phyloP scores from a whole-genome alignment of 1,140 invertebrate genomes.

The Ctenoplectra terminalis region DNA sequence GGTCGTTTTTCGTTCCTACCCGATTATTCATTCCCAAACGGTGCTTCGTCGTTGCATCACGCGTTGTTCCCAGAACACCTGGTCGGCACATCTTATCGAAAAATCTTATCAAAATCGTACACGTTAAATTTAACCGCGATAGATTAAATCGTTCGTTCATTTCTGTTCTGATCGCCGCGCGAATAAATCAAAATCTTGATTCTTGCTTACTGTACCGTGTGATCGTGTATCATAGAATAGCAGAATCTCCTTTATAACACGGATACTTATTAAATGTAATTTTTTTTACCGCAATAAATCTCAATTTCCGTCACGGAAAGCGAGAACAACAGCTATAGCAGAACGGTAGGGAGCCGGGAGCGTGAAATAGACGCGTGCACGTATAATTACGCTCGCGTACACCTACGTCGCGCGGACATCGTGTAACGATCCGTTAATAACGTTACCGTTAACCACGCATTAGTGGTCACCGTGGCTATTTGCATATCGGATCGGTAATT shows the following conservation, averaged over 20 bases:
- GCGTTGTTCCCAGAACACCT: slow-evolving; percentile 11
- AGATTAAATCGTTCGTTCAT: slow-evolving; percentile 5
- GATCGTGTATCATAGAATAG: background rate
- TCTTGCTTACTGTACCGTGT: background rate
- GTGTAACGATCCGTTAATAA: slow-evolving; percentile 76
- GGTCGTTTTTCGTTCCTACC: slow-evolving; percentile 9
- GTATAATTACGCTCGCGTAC: slow-evolving; percentile 32
- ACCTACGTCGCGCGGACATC: slow-evolving; percentile 53
- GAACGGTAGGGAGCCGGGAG: background rate
- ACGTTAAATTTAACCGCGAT: background rate
- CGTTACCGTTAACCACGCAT: slow-evolving; percentile 78
- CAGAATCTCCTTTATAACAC: background rate
- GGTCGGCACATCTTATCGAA: slow-evolving; percentile 16
- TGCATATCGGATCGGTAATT: slow-evolving; percentile 79
- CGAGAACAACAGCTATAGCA: background rate
- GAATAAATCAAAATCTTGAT: slow-evolving; percentile 1
- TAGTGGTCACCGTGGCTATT: slow-evolving; percentile 73
- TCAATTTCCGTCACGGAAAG: slow-evolving; percentile 1
- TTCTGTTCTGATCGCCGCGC: background rate
- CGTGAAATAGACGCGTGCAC: slow-evolving; percentile 42
- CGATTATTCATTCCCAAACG: slow-evolving; percentile 32
- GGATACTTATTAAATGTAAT: background rate
- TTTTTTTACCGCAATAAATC: background rate
- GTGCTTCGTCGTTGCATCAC: slow-evolving; percentile 6
- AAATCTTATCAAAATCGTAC: slow-evolving; percentile 35